Conservation (phyloP, 2,113 vertebrate genomes). For the Apus apus region DNA sequence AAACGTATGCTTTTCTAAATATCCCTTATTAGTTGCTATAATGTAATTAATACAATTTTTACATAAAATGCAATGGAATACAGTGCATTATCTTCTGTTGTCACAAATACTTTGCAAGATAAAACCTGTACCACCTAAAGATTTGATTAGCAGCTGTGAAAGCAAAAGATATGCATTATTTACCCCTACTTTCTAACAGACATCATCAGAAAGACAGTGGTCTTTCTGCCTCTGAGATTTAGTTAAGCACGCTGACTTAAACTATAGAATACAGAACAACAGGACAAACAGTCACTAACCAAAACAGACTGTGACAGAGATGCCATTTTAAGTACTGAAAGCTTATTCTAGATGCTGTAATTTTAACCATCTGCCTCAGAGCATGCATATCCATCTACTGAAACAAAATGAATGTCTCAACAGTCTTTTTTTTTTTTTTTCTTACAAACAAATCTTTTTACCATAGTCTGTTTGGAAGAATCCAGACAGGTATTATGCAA, state of each 20-base stretch:
- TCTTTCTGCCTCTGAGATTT: neutral
- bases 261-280: neutral
- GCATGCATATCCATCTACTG: neutral
- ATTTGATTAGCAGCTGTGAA: neutral
- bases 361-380: neutral
- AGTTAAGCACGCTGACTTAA: neutral
- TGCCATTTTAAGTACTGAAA: neutral
- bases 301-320: neutral
- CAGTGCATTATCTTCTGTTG: neutral
- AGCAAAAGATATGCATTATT: neutral
- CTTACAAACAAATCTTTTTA: conserved; percentile 17
- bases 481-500: conserved; percentile 67
- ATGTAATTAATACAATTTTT: neutral
- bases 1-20: neutral
- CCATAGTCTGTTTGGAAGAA: conserved; percentile 74
- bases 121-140: neutral
- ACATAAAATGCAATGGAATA: neutral
- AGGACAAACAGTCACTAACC: neutral
- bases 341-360: neutral
- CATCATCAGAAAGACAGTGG: neutral
- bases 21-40: neutral
- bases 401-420: neutral
- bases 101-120: neutral
- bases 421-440: too few relatives aligned
- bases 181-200: neutral